These are phyloP conservation scores for Enteromius treurensis DNA, from an alignment of 2,797 vertebrate genomes.

Conservation along the genomic window DNA sequence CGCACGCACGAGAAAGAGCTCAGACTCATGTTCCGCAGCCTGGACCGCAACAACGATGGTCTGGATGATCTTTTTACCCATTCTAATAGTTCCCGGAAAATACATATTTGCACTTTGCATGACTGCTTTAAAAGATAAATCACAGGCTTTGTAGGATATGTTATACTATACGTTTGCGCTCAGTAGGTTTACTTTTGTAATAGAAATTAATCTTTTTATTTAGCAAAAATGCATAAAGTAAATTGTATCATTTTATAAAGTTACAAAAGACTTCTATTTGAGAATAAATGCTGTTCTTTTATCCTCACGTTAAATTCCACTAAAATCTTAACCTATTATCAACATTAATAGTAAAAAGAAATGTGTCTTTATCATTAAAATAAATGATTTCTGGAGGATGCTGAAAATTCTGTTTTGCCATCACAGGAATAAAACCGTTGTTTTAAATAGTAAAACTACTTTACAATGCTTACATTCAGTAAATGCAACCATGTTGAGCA, in stretches of 20 bases:
- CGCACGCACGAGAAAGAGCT: conserved; percentile 81
- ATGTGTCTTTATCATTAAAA: neutral
- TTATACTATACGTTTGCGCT: neutral
- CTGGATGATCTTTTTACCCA: conserved; percentile 30
- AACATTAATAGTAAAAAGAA: neutral
- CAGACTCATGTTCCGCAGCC: conserved; percentile 80
- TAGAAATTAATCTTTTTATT: neutral
- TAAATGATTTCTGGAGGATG: neutral
- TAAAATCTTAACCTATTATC: neutral
- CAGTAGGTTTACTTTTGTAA: neutral
- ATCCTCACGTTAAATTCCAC: neutral
- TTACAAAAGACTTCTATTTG: neutral
- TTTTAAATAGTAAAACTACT: neutral
- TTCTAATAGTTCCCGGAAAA: neutral
- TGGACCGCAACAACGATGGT: conserved; percentile 88
- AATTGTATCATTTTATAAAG: neutral
- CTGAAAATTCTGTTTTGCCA: neutral
- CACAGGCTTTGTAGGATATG: neutral
- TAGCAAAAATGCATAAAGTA: too few species aligned
- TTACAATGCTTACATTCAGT: neutral
- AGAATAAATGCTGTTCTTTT: neutral
- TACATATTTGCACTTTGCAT: neutral
- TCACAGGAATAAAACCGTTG: neutral
- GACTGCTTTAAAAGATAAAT: neutral
- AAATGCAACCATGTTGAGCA: neutral